Evolutionary conservation across 2,888 invertebrate species (phyloP).

Genomic region (Strigamia crassipes): DNA sequence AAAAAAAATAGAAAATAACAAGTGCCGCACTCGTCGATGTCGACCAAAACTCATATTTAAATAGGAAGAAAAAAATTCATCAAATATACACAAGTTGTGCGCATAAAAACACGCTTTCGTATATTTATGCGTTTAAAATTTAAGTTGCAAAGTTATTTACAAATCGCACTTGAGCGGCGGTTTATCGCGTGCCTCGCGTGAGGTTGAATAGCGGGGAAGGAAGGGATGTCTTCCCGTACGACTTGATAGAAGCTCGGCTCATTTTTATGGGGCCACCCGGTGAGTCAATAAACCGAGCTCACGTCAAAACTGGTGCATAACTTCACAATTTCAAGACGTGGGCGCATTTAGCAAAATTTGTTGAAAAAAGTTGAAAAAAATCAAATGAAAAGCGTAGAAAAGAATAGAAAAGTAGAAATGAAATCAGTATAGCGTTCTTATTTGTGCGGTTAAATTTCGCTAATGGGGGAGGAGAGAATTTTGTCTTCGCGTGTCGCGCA

Average conservation of each 20-base stretch:
- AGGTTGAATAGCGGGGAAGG: conserved; percentile 5
- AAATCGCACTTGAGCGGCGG: not conserved
- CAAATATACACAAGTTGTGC: not conserved
- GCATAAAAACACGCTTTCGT: not conserved
- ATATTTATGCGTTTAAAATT: not conserved
- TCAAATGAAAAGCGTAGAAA: too few species aligned
- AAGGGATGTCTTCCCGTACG: conserved; percentile 38
- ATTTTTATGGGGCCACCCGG: conserved; percentile 34
- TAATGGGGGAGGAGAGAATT: not conserved
- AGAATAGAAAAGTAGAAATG: not conserved
- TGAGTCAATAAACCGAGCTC: conserved; percentile 34
- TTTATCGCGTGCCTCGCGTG: conserved; percentile 37
- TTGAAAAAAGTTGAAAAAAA: too few species aligned
- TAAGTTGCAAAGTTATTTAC: conserved; percentile 5
- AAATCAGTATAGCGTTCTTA: too few species aligned
- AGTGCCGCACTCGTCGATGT: too few species aligned
- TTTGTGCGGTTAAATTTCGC: too few species aligned
- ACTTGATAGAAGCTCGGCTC: conserved; percentile 35
- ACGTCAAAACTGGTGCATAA: conserved; percentile 8
- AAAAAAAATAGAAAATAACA: too few species aligned
- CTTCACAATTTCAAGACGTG: not conserved
- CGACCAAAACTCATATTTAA: too few species aligned
- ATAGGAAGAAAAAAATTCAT: too few species aligned
- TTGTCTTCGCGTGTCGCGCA: conserved; percentile 29
- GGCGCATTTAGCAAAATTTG: not conserved